phyloP scores from a whole-genome alignment of 2,113 vertebrate genomes.

The Podarcis cretensis region DNA sequence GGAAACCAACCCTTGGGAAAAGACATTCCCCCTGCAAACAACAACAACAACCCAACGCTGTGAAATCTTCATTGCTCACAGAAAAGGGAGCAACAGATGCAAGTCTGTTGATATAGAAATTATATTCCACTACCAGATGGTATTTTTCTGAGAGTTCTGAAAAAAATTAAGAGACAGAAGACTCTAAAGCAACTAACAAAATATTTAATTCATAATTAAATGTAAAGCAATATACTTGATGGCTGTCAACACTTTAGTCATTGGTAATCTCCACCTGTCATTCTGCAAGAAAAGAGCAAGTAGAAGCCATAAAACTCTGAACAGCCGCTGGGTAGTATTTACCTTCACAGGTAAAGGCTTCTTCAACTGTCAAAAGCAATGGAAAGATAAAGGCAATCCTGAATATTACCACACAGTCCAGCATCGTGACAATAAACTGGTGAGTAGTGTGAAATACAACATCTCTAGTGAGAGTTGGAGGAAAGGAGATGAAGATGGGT shows the following conservation, averaged over 20 bases:
- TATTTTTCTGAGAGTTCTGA: neutral
- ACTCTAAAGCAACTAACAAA: neutral
- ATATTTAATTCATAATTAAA: slow-evolving; percentile 2
- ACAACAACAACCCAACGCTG: neutral
- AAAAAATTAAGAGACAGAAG: neutral
- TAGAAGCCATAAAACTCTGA: neutral
- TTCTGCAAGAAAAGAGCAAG: neutral
- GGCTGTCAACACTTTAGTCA: neutral
- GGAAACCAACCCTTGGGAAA: neutral
- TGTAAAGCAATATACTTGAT: neutral
- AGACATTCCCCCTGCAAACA: neutral
- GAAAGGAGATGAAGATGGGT: neutral
- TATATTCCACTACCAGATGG: neutral
- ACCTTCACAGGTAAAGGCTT: neutral
- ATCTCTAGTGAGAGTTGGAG: neutral
- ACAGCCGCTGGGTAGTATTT: neutral
- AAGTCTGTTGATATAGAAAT: neutral
- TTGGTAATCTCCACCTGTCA: neutral
- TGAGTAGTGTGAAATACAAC: neutral
- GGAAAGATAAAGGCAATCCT: neutral
- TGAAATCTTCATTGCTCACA: neutral
- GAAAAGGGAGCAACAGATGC: neutral
- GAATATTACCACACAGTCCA: neutral
- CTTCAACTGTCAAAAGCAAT: neutral
- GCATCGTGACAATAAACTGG: neutral